Evolutionary conservation across 2,888 invertebrate species (phyloP), one percentile per base, ranked within the genome.

Genomic region (Heliconius erato): DNA sequence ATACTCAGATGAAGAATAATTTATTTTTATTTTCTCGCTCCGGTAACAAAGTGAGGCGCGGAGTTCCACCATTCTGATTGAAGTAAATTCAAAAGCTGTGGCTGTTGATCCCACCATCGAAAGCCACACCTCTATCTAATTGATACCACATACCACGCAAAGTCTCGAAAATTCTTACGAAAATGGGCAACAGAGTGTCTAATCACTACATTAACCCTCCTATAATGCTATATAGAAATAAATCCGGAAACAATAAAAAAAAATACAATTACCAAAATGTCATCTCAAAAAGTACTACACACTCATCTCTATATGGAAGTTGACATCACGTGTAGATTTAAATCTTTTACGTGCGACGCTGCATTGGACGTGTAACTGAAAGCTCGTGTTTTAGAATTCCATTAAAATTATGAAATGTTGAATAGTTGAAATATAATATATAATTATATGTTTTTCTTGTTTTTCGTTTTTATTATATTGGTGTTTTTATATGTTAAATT

Each of bases 241-340:
- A 11, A 63, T 3, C 12, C n/a, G n/a, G 63, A n/a, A 3, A 63
- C 4, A n/a, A 1, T n/a, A 1, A 63, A 74, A 19, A 40, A 11
- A 74, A 54, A 54, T 32, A 74, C 19, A 74, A 54, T 23, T 74
- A 54, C 9, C 28, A 28, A 32, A 54, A 54, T n/a, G 23, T 54
- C 4, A 59, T 28, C 32, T 32, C 32, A 59, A 23, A 74, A 74
- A 32, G 32, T 74, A 23, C 19, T 12, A 3, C 26, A 65, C 28
- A 26, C 14, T 28, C 26, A 16, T 65, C 26, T 65, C 44, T 72
- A 44, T 26, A 40, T 72, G 72, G 67, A 79, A 77, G 76, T 76
- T 79, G 82, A 84, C 82, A 80, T 71, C 82, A 81, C 84, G 83
- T 78, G 83, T 83, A 84, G 76, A 80, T 84, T 83, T 83, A 84